Base-by-base conservation (phyloP, 1,140 invertebrate species). In the Ctenoplectra terminalis region DNA sequence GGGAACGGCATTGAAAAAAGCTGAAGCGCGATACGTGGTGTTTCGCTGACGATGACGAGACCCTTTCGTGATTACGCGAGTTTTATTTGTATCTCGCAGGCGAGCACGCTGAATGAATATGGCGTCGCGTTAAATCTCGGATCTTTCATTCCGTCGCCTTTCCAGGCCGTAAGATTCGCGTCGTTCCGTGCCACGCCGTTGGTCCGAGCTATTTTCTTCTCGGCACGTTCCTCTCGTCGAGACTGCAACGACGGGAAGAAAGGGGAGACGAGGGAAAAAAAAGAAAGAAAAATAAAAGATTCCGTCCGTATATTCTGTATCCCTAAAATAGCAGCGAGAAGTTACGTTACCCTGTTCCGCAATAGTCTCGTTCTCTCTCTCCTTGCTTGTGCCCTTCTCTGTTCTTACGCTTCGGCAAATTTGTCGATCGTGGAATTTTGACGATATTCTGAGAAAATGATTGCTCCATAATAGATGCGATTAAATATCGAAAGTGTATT, bases 191-290 rank as follows among this genome's bases (percentile, higher is more conserved):
- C 70, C 83, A 46, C 86, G 81, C 77, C 86, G 86, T 87, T 87
- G 86, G 86, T 87, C 86, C 82, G 77, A 54, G 86, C 85, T 87
- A 87, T 87, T 87, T 87, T 87, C 85, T 63, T 87, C 86, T 64
- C 80, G 86, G 82, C 86, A 84, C 86, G 86, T 87, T 84, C 76
- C 78, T 79, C 77, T 82, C 85, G 85, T 70, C 73, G 77, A 54
- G 72, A 37, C 52, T 63, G 60, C 80, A 54, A 43, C 67, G 58
- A 48, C 26, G 26, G n/a, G 20, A 34, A 40, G 60, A 66, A 67
- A 46, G 26, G 34, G 29, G 29, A 48, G 50, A 37, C 5, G 50
- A 0, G 3, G 3, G 23, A 31, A n/a, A 20, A 31, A 9, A 26
- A 40, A 6, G 37, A 17, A 26, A 40, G 58, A 52, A 78, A 78